These are phyloP conservation scores for Aromia moschata DNA, from an alignment of 2,888 invertebrate species.

Conservation along the genomic window DNA sequence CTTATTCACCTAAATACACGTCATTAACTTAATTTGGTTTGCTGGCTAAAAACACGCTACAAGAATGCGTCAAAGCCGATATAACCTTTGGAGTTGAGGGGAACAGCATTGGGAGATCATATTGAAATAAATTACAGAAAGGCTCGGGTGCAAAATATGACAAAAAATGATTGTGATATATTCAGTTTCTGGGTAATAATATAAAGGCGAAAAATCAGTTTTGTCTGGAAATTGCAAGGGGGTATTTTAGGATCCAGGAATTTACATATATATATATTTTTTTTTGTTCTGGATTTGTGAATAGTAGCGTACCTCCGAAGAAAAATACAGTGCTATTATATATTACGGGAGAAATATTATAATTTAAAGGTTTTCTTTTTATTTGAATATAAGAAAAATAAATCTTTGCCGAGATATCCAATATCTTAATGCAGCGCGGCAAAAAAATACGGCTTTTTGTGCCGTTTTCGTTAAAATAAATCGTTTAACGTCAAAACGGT, in stretches of 20 bases:
- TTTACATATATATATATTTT: not conserved
- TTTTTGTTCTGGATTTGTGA: not conserved
- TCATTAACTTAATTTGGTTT: constrained; percentile 53
- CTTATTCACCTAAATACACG: constrained; percentile 58
- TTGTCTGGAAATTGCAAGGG: not conserved
- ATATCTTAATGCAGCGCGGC: constrained; percentile 39
- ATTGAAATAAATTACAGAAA: constrained; percentile 2
- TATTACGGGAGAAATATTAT: constrained; percentile 29
- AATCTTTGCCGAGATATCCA: constrained; percentile 37
- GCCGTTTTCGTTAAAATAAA: constrained; percentile 33
- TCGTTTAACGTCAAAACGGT: constrained; percentile 32
- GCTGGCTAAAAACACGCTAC: constrained; percentile 32
- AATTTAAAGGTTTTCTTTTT: constrained; percentile 32
- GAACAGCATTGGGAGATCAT: constrained; percentile 35
- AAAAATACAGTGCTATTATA: constrained; percentile 1
- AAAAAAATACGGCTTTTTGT: constrained; percentile 37
- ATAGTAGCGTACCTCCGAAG: not conserved
- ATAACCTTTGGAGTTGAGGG: constrained; percentile 42
- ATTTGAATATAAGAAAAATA: constrained; percentile 35
- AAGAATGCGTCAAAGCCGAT: constrained; percentile 51
- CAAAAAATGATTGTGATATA: too few species aligned
- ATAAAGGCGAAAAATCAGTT: too few species aligned
- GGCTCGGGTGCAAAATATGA: too few species aligned
- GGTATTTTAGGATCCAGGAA: not conserved
- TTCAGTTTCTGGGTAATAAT: too few species aligned